Evolutionary conservation across 2,797 vertebrate genomes (phyloP), one percentile per base, ranked within the genome.

Genomic region (Euthynnus affinis): DNA sequence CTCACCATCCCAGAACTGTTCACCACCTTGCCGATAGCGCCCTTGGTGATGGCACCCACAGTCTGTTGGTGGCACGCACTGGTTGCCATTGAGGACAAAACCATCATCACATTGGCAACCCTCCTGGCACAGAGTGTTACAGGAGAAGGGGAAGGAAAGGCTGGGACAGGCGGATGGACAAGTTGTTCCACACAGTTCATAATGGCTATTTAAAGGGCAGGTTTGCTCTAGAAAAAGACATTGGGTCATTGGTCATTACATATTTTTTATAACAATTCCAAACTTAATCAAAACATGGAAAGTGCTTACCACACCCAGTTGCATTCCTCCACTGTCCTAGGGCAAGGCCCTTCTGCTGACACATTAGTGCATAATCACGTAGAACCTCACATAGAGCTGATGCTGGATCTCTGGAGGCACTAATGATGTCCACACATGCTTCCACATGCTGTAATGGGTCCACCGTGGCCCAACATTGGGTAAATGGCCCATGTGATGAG

Each of bases 31-130:
- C 0, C 22, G 63, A 76, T 93, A 94, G 6, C 64, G 90, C 4
- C 92, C 91, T 32, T 87, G n/a, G 9, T 94, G 71, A 81, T 83
- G 72, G 13, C 94, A 95, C 37, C 93, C 93, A 10, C 94, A 95
- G 13, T 61, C 68, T 37, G 73, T 92, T 48, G 94, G 91, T 2
- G 29, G 78, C 18, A 94, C 93, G 59, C 92, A 94, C 57, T 72
- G 85, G 58, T 90, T 74, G 0, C 88, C 91, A 74, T 87, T 90
- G 9, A 94, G 85, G 6, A 94, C 32, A 15, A 93, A 85, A 3
- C 93, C 94, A 62, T 73, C 64, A 46, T 95, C 32, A 80, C 94
- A 95, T 69, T 93, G 92, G 71, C 94, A 95, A 0, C 94, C 94
- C 29, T 93, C 94, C 63, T 94, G 92, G 48, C 94, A 95, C 13